Base-by-base conservation (phyloP, 2,797 vertebrate species). In the Tolypeutes matacus region DNA sequence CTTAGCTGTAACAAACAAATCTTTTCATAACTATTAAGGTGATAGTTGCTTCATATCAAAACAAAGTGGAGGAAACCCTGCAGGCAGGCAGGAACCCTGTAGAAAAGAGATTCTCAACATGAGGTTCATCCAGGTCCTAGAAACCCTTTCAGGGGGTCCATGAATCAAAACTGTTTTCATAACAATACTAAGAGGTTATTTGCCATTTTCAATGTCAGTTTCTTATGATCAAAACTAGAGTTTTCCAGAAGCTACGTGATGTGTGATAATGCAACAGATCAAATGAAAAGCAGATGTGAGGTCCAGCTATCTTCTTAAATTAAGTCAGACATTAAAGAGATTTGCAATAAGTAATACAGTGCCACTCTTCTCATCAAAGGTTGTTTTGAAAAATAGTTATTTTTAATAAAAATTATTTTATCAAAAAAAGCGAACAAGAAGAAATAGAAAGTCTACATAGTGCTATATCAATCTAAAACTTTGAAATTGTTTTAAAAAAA, bases 351-450 rank as follows among this genome's bases (percentile, higher is more conserved):
- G 58, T 60, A 56, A 83, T 75, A 69, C 11, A 75, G 21, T 23
- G 60, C 46, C 23, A 34, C 51, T 93, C 64, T 93, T 90, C 75
- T 80, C 62, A 42, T 5, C 64, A 36, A 18, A 70, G 80, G 76
- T 88, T 69, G 56, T 73, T 92, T 91, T 39, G 29, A 87, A 90
- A 91, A 60, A 36, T 27, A 86, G 49, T 73, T 31, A 60, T 72
- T 95, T 60, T 75, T 64, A 81, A 51, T 49, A 46, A 53, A 88
- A 90, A n/a, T 70, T 62, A 46, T 39, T 89, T 92, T 60, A 83
- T 82, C 83, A 84, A 64, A 88, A 75, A 67, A 87, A 17, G 7
- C 29, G 15, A 93, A 81, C 14, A 69, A 77, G 34, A 34, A 75
- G 13, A 87, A 76, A 53, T 72, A 58, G 65, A 88, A 80, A 88